Base-by-base conservation (phyloP, 2,888 invertebrate species). In the Fabriciana adippe region DNA sequence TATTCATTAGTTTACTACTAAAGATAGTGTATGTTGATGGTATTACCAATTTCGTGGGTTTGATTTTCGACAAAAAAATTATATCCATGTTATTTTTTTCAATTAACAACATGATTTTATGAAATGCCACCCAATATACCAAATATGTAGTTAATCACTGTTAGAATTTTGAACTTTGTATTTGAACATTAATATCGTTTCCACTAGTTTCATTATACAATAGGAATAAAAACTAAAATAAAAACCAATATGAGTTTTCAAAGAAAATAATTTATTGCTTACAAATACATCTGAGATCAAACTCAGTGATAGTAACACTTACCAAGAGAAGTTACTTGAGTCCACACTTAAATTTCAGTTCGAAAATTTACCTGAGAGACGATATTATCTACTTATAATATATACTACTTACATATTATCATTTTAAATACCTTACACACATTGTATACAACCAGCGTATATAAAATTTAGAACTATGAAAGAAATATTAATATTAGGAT, bases 251-350 rank as follows among this genome's bases (percentile, higher is more conserved):
- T 61, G 4, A 45, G 65, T 70, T 69, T 70, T 75, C 71, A 68
- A 76, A 75, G 78, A 84, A 87, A 88, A 89, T 89, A 88, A 87
- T 90, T 88, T 88, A 88, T 86, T 88, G 73, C 79, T 81, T 84
- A 83, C 73, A 73, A 76, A 78, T 80, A 81, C 79, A 84, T 74
- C 85, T 77, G 89, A 90, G 89, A 89, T 88, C 87, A 81, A 73
- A 78, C 88, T 82, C 89, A 86, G 84, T 80, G 82, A 83, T 81
- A 85, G 82, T 81, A 85, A 85, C 83, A 79, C 81, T 70, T 69
- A 71, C 53, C 15, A 48, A 68, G 67, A 75, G 67, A 71, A 73
- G 71, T 65, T 68, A 74, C 64, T 71, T 66, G 68, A 75, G 69
- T 72, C 67, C 74, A 77, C 67, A 71, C 73, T 67, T 51, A 68